Evolutionary conservation across 2,888 invertebrate genomes (phyloP).

Genomic region (Xestia c-nigrum): DNA sequence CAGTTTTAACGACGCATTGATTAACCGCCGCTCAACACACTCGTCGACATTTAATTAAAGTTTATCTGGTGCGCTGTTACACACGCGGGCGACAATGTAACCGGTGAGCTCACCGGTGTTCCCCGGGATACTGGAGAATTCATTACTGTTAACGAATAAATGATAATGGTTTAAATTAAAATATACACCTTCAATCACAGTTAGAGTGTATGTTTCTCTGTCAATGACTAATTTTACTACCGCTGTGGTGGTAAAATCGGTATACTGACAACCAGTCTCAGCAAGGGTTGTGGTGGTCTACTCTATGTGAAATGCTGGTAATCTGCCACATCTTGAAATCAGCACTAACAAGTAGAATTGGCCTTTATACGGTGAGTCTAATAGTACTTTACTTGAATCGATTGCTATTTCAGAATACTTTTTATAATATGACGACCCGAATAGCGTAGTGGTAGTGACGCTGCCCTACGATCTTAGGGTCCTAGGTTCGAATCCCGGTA

Average conservation of each 20-base stretch:
- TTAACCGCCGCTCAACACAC: slow-evolving; percentile 28
- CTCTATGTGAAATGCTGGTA: background rate
- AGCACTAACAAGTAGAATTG: background rate
- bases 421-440: too few relatives aligned
- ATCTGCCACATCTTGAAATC: background rate
- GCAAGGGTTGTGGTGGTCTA: background rate
- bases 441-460: too few relatives aligned
- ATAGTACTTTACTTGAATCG: background rate
- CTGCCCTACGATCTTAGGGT: too few relatives aligned
- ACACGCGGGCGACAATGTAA: slow-evolving; percentile 3
- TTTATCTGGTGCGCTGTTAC: slow-evolving; percentile 33
- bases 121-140: background rate
- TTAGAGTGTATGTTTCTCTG: too few relatives aligned
- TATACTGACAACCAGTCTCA: background rate
- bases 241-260: background rate
- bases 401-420: background rate
- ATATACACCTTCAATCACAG: background rate
- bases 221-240: background rate
- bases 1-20: slow-evolving; percentile 35
- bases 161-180: background rate
- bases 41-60: slow-evolving; percentile 50
- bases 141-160: background rate
- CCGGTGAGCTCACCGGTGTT: background rate
- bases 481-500: too few relatives aligned
- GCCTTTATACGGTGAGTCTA: background rate